phyloP scores from a whole-genome alignment of 2,113 vertebrate species.

The Perca flavescens region DNA sequence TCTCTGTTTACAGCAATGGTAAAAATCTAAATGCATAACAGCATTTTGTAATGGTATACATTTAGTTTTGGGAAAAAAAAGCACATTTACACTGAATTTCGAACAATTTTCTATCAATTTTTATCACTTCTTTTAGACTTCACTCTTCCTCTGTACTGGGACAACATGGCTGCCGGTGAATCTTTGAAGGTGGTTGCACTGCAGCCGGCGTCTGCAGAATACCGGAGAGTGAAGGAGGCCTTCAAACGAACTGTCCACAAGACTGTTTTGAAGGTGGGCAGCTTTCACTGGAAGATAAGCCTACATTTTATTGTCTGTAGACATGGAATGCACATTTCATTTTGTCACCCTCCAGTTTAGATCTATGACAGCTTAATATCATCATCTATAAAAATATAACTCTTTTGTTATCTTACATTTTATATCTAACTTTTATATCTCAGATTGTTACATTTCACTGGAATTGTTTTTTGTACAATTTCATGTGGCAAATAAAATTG shows the following conservation, averaged over 20 bases:
- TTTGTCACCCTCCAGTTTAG: background rate
- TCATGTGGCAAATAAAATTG: too few relatives aligned
- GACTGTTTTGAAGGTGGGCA: conserved; percentile 66
- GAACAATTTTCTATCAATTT: background rate
- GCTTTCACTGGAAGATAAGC: background rate
- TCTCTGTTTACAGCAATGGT: background rate
- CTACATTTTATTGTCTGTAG: background rate
- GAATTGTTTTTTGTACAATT: too few relatives aligned
- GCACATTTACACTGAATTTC: background rate
- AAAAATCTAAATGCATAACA: too few relatives aligned
- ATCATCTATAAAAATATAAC: too few relatives aligned
- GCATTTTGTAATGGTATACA: background rate
- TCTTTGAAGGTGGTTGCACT: conserved; percentile 24
- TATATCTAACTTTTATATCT: too few relatives aligned
- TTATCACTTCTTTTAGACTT: conserved; percentile 65
- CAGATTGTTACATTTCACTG: too few relatives aligned
- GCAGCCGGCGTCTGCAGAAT: conserved; percentile 60
- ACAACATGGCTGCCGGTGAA: conserved; percentile 58
- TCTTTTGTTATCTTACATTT: too few relatives aligned
- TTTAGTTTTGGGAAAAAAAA: background rate
- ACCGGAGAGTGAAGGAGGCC: conserved; percentile 41
- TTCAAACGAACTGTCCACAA: conserved; percentile 59
- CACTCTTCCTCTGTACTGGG: conserved; percentile 73
- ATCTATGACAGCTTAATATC: background rate
- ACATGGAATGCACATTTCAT: background rate